Base-by-base conservation (phyloP, 2,797 vertebrate genomes). In the Melanotaenia pygmaea region DNA sequence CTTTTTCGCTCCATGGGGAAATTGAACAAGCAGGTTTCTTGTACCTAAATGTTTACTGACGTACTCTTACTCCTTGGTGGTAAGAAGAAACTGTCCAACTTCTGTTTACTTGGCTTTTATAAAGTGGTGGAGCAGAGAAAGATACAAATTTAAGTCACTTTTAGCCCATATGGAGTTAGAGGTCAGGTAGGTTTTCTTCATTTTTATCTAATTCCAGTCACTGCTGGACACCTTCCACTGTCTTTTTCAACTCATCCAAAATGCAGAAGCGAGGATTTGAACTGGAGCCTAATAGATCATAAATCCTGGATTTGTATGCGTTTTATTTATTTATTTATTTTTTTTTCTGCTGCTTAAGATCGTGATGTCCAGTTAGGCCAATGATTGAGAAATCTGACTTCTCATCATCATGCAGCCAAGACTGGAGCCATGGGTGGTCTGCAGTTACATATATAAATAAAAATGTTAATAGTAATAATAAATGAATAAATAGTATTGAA, bases 141-240 rank as follows among this genome's bases (percentile, higher is more conserved):
- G 32, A 59, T 51, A 67, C 22, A 58, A 64, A 72, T 26, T 5
- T 1, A 8, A 70, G 22, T 37, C 1, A 38, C 5, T 72, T 72
- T 70, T n/a, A 68, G 14, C 12, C 70, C 8, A 0, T 38, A 28
- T 64, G 43, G 73, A 77, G 80, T 68, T 59, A 73, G 40, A 74
- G 77, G 74, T 77, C 30, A 24, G 53, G 24, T 37, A 34, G 34
- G 53, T 72, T n/a, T 74, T 13, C 10, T 26, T 60, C 13, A 45
- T 35, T 72, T 63, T 65, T 34, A 72, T 74, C 57, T 71, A 37
- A 61, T 66, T 83, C 58, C 72, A 72, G 53, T 74, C 61, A 59
- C 62, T 38, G 58, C 12, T 22, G 22, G 79, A 66, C 38, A 57
- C 51, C 22, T 71, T 53, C 34, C 38, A 5, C 13, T 64, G 18